These are phyloP conservation scores for Prietella phreatophila DNA, from an alignment of 2,113 vertebrate species.

Conservation along the genomic window DNA sequence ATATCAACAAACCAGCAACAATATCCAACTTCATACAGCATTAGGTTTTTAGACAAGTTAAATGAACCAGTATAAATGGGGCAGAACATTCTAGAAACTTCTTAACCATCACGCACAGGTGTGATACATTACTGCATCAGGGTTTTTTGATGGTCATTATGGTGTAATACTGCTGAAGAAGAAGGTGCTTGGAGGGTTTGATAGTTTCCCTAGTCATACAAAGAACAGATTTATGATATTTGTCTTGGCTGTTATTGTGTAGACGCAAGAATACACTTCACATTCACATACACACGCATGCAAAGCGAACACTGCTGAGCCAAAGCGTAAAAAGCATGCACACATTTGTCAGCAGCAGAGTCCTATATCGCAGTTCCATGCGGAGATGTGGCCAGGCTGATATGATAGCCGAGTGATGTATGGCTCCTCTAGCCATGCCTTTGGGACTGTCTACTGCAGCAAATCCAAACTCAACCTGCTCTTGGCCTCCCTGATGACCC, in stretches of 20 bases:
- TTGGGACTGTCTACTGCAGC: constrained; percentile 50
- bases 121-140: not conserved
- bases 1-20: not conserved
- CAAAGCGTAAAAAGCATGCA: constrained; percentile 38
- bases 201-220: constrained; percentile 3
- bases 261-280: not conserved
- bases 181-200: constrained; percentile 5
- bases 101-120: not conserved
- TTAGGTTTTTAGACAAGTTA: not conserved
- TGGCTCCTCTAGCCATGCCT: constrained; percentile 44
- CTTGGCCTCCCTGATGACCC: constrained; percentile 25
- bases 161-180: not conserved
- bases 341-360: constrained; percentile 50
- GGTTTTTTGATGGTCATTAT: constrained; percentile 6
- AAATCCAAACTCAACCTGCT: constrained; percentile 44
- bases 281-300: not conserved
- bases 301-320: constrained; percentile 31
- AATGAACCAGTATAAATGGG: not conserved
- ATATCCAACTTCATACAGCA: not conserved
- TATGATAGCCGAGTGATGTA: constrained; percentile 51
- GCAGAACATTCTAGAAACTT: not conserved
- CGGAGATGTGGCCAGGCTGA: constrained; percentile 44
- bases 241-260: constrained; percentile 3
- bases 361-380: constrained; percentile 43
- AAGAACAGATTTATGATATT: constrained; percentile 7